Conservation (phyloP, 2,888 invertebrate species). For the Himalopsyche japonica region DNA sequence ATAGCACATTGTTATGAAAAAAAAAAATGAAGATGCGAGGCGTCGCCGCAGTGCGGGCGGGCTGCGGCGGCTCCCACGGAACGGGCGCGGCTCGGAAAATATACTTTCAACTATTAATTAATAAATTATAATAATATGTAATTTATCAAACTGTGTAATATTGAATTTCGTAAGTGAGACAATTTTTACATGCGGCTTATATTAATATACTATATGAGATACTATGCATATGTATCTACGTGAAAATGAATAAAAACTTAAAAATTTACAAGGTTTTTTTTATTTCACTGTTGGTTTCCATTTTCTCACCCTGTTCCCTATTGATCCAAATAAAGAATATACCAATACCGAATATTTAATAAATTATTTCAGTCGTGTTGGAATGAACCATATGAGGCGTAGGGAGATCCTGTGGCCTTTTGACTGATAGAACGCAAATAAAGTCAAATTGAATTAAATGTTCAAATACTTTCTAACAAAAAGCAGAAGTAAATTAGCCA, state of each 20-base stretch:
- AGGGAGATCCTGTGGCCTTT: too few relatives aligned
- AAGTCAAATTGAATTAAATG: too few relatives aligned
- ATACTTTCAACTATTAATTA: neutral
- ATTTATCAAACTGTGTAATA: conserved; percentile 27
- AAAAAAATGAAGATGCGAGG: neutral
- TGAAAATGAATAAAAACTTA: conserved; percentile 31
- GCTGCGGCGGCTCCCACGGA: neutral
- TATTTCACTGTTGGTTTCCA: too few relatives aligned
- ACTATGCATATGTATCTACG: conserved; percentile 30
- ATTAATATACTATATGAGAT: conserved; percentile 27
- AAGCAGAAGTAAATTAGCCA: too few relatives aligned
- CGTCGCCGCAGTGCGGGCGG: neutral
- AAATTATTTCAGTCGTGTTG: too few relatives aligned
- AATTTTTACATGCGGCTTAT: conserved; percentile 32
- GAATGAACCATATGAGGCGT: too few relatives aligned
- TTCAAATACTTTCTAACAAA: too few relatives aligned
- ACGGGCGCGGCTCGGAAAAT: neutral
- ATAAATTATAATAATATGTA: conserved; percentile 8
- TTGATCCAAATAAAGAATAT: too few relatives aligned
- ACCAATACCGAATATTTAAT: too few relatives aligned
- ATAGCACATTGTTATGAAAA: conserved; percentile 30
- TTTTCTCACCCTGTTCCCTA: too few relatives aligned
- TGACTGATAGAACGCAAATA: too few relatives aligned
- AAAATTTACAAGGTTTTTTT: neutral
- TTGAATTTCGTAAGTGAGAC: conserved; percentile 20